Evolutionary conservation across 2,113 vertebrate species (phyloP), one percentile per base, ranked within the genome.

Genomic region (Trichomycterus rosablanca): DNA sequence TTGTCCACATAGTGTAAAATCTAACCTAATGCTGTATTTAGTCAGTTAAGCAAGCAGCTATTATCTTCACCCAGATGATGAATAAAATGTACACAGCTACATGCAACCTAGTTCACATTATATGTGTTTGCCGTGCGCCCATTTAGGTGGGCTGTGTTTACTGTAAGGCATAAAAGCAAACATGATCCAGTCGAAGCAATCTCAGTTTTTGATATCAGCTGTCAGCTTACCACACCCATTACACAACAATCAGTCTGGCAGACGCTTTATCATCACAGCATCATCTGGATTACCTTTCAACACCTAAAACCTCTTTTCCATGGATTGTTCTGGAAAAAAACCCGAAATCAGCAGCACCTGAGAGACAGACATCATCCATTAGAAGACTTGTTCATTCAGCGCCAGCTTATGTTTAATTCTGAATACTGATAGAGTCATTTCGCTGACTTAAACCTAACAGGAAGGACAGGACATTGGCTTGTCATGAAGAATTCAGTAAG

Each of bases 401-500:
- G 26, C 3, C 26, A 30, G 26, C 12, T 42, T 14, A 42, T 7
- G 7, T 56, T 26, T 39, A 15, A 40, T 55, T 40, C 37, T 16
- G 35, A 56, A 56, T 26, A 56, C 19, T 39, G 20, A 11, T 4
- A 40, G n/a, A 4, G 16, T 43, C n/a, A n/a, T n/a, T n/a, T n/a
- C n/a, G n/a, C 55, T 58, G 37, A 43, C 37, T 22, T 19, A 22
- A n/a, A 28, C 40, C 53, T 32, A 60, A 23, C 49, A 48, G 44
- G 11, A 28, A 51, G 34, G 39, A 56, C 1, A 28, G 48, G 9
- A 34, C 22, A n/a, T 12, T 18, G 32, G 54, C 14, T 51, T 24
- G 53, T 49, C 6, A 76, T 69, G 72, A 75, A 50, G 73, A 74
- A 71, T 39, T 54, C 68, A 1, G 59, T 72, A 40, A 75, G 50